These are phyloP conservation scores for Cetoscarus ocellatus DNA, from an alignment of 2,797 vertebrate species.

Conservation along the genomic window DNA sequence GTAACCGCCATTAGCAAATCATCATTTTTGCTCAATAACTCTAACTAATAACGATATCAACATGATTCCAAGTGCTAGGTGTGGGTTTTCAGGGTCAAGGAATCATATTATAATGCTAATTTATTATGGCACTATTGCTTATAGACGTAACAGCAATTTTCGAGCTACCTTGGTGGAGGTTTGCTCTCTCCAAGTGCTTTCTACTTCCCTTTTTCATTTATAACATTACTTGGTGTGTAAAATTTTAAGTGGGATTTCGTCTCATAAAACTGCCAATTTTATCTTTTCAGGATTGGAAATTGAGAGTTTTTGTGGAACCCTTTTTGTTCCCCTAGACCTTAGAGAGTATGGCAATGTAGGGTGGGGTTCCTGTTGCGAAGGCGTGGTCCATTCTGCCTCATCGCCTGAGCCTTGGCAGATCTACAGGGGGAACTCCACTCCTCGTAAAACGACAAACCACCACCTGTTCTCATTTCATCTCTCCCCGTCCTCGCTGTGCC, in stretches of 20 bases:
- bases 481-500: conserved; percentile 67
- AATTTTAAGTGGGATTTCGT: not conserved
- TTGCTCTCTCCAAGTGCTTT: too few species aligned
- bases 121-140: too few species aligned
- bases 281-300: not conserved
- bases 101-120: too few species aligned
- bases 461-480: conserved; percentile 83
- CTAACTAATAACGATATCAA: too few species aligned
- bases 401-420: conserved; percentile 51
- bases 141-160: too few species aligned
- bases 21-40: too few species aligned
- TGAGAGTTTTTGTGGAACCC: not conserved
- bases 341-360: conserved; percentile 31
- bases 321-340: conserved; percentile 30
- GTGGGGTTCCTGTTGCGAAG: conserved; percentile 32
- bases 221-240: too few species aligned
- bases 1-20: too few species aligned
- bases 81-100: too few species aligned
- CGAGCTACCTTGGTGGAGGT: too few species aligned
- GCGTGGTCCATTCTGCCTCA: conserved; percentile 18
- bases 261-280: conserved; percentile 11
- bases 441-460: conserved; percentile 73
- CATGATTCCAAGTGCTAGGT: too few species aligned
- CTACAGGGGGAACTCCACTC: conserved; percentile 69
- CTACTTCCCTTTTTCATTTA: too few species aligned